A percentile compares a stretch with the other conserved stretches of the same genome.
phyloP scores from a whole-genome alignment of 2,113 vertebrate genomes.

The Chaetodon auriga region DNA sequence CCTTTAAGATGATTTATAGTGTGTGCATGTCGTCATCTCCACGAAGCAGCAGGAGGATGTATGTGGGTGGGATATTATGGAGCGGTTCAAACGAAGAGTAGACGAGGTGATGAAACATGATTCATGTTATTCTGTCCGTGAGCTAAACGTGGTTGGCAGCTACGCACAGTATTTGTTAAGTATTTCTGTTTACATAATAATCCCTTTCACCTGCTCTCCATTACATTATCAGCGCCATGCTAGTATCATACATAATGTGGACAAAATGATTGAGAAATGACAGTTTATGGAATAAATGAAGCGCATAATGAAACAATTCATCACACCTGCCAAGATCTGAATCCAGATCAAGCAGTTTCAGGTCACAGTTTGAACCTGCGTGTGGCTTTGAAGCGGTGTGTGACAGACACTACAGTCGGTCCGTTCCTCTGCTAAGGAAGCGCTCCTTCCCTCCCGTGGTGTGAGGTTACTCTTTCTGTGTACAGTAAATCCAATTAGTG shows the following conservation, averaged over 20 bases:
- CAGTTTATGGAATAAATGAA: not conserved
- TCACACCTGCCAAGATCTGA: not conserved
- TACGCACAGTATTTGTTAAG: not conserved
- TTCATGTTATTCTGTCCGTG: not conserved
- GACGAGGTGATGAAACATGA: slow-evolving; percentile 11
- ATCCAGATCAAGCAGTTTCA: not conserved
- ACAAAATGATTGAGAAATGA: not conserved
- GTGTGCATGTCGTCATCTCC: not conserved
- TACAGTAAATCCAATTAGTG: not conserved
- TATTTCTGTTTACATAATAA: not conserved
- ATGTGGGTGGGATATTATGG: slow-evolving; percentile 11
- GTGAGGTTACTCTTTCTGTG: not conserved
- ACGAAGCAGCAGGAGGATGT: not conserved
- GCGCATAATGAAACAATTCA: not conserved
- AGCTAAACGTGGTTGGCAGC: not conserved
- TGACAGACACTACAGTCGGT: not conserved
- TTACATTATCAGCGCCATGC: not conserved
- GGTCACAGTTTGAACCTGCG: not conserved
- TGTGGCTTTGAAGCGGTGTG: not conserved
- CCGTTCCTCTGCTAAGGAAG: not conserved
- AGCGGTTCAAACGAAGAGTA: not conserved
- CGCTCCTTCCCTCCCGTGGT: not conserved
- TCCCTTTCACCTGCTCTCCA: not conserved
- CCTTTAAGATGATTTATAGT: not conserved
- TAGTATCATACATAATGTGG: not conserved